phyloP scores from a whole-genome alignment of 2,888 invertebrate species.

The Oscheius sp. region DNA sequence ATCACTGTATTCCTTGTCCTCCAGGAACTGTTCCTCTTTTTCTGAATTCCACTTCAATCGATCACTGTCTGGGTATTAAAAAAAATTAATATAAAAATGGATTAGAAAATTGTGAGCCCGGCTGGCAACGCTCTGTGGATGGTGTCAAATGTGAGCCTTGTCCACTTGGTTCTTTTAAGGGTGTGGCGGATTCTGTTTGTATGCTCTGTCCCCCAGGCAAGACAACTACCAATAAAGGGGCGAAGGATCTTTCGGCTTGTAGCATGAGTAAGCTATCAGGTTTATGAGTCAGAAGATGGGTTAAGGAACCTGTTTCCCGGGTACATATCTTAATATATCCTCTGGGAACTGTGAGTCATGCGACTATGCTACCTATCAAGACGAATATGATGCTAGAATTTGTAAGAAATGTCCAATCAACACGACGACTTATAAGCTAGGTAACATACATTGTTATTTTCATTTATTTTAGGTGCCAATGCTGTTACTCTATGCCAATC shows the following conservation, averaged over 20 bases:
- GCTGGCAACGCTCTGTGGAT: slow-evolving; percentile 43
- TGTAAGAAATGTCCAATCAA: slow-evolving; percentile 50
- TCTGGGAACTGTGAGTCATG: slow-evolving; percentile 47
- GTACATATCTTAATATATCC: slow-evolving; percentile 42
- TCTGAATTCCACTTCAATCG: slow-evolving; percentile 45
- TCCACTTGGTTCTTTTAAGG: slow-evolving; percentile 52
- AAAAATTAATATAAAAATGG: background rate
- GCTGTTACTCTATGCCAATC: slow-evolving; percentile 48
- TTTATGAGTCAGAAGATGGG: background rate
- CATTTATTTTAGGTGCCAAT: slow-evolving; percentile 34
- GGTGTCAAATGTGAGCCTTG: slow-evolving; percentile 46
- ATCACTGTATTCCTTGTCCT: slow-evolving; percentile 45
- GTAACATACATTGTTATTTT: no score
- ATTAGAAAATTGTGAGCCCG: slow-evolving; percentile 51
- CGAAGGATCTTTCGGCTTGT: slow-evolving; percentile 40
- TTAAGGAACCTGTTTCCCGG: slow-evolving; percentile 53
- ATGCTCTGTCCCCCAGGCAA: slow-evolving; percentile 55
- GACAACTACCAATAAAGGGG: slow-evolving; percentile 47
- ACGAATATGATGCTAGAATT: slow-evolving; percentile 49
- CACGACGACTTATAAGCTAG: slow-evolving; percentile 45
- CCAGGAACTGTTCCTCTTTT: slow-evolving; percentile 48
- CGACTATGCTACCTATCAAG: slow-evolving; percentile 45
- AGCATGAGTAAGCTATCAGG: slow-evolving; percentile 38
- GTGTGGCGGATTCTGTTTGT: slow-evolving; percentile 43
- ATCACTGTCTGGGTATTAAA: slow-evolving; percentile 43